Conservation (phyloP, 1,140 invertebrate genomes). For the Drosophila nebulosa region DNA sequence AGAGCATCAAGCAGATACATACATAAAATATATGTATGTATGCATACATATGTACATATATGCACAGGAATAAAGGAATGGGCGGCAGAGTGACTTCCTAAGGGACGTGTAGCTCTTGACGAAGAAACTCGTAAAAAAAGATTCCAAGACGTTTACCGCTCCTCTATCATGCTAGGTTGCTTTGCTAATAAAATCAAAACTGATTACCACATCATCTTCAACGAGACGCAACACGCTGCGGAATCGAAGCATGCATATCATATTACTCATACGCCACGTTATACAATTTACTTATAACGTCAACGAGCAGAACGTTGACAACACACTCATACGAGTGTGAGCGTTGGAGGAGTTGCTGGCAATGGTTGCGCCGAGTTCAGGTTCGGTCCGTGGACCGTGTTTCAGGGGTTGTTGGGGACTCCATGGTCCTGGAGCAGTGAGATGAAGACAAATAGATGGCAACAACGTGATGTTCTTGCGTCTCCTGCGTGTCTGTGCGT, state of each 20-base stretch:
- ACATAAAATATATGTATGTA: background rate
- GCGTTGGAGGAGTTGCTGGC: background rate
- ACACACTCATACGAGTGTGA: constrained; percentile 13
- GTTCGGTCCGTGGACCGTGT: background rate
- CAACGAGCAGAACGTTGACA: constrained; percentile 65
- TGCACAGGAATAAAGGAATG: background rate
- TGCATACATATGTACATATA: background rate
- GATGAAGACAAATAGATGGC: constrained; percentile 66
- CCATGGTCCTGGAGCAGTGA: background rate
- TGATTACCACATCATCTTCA: constrained; percentile 77
- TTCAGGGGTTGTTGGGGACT: background rate
- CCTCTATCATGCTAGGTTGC: constrained; percentile 34
- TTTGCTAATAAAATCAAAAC: constrained; percentile 77
- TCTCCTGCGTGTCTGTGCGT: constrained; percentile 39
- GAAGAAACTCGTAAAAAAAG: constrained; percentile 37
- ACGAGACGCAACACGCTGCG: constrained; percentile 39
- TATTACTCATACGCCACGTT: constrained; percentile 78
- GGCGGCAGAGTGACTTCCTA: constrained; percentile 20
- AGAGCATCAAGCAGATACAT: constrained; percentile 21
- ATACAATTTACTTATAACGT: constrained; percentile 75
- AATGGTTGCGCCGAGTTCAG: background rate
- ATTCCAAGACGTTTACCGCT: constrained; percentile 44
- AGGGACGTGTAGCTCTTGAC: constrained; percentile 23
- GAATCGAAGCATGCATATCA: constrained; percentile 77
- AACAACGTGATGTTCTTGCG: constrained; percentile 36